These are phyloP conservation scores for Scaptomyza graminum DNA, from an alignment of 1,140 invertebrate species.

Conservation along the genomic window DNA sequence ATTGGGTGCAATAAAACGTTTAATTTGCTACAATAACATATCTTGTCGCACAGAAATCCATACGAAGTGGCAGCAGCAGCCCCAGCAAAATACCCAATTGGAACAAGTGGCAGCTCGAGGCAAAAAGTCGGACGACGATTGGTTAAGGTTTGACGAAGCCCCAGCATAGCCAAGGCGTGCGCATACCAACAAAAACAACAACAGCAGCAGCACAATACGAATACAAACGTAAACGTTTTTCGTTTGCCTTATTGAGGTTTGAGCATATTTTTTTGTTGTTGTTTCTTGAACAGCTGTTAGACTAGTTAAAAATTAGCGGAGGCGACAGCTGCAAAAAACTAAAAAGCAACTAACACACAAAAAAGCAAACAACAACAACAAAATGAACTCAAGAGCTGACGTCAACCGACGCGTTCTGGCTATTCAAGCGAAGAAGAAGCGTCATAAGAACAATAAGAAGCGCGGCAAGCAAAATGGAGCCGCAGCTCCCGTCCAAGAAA, in stretches of 20 bases:
- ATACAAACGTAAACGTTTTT: constrained; percentile 54
- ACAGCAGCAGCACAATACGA: constrained; percentile 26
- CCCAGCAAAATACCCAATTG: constrained; percentile 51
- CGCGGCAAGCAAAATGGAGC: constrained; percentile 85
- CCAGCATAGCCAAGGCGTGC: constrained; percentile 59
- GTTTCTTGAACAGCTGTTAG: constrained; percentile 70
- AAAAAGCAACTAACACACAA: constrained; percentile 19
- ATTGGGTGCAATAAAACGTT: constrained; percentile 13
- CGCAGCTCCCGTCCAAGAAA: constrained; percentile 34
- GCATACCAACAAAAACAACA: constrained; percentile 48
- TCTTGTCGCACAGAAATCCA: constrained; percentile 27
- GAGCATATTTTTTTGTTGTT: constrained; percentile 61
- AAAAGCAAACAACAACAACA: constrained; percentile 21
- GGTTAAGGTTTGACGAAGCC: constrained; percentile 38
- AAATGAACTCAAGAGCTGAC: constrained; percentile 93
- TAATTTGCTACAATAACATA: constrained; percentile 24
- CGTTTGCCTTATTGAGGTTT: constrained; percentile 77
- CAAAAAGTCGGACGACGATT: constrained; percentile 49
- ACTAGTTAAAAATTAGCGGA: constrained; percentile 52
- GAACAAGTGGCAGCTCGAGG: constrained; percentile 67
- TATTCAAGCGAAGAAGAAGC: constrained; percentile 94
- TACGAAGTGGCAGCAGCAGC: constrained; percentile 35
- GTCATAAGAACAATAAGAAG: constrained; percentile 93
- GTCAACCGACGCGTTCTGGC: constrained; percentile 93
- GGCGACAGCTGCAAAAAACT: constrained; percentile 35